Base-by-base conservation (phyloP, 1,140 invertebrate species). In the Drosophila willistoni region DNA sequence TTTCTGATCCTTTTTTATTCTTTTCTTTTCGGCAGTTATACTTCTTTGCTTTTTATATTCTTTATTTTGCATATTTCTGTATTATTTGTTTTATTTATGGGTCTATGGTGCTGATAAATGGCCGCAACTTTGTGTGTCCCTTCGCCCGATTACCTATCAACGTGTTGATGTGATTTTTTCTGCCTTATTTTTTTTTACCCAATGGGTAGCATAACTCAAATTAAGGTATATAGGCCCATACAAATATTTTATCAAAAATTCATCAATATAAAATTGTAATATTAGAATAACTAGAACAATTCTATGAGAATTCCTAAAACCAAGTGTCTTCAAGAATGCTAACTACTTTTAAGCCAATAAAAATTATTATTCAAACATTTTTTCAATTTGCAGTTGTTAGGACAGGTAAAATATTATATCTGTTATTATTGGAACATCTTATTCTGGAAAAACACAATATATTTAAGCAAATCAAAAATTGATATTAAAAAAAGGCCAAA, bases 61-160 rank as follows among this genome's bases (percentile, higher is more conserved):
- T 54, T 83, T 87, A 77, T 83, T 87, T 87, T 87, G 83, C 84
- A 87, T 83, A 87, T 80, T 87, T 87, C 71, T 66, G 76, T 87
- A 87, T 87, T 87, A 87, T 87, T 87, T 87, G 84, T 83, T 89
- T 87, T 87, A 87, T 87, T 87, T 87, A 89, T 87, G 83, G 70
- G 73, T 63, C 79, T 78, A 64, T 75, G 68, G 78, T 63, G 78
- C 84, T 87, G 83, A 87, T 89, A 87, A 87, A 87, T 89, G 80
- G 83, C 83, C 57, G 68, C 42, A 66, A 77, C 68, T 60, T 71
- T 9, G 39, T 41, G 57, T 78, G 17, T 19, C 17, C 63, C 74
- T 57, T 62, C 59, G 47, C 66, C 70, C 74, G 61, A 47, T 64
- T 44, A 59, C 65, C 72, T 73, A 89, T 87, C 83, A 87, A 83